Conservation (phyloP, 2,113 vertebrate species). For the Gulo gulo region DNA sequence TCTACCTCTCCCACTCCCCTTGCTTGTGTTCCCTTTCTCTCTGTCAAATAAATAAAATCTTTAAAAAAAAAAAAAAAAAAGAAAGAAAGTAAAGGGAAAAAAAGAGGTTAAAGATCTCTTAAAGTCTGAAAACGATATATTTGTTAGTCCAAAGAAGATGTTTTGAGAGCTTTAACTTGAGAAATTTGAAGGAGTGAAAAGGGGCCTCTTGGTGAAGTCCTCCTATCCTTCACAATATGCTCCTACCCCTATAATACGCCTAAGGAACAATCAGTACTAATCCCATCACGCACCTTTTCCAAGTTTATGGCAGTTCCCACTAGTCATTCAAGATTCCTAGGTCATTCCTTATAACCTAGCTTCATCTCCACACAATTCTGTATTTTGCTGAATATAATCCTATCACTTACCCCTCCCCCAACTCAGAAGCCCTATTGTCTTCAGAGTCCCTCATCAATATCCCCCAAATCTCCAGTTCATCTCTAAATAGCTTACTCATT, state of each 20-base stretch:
- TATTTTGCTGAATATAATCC: background rate
- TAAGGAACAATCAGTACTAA: background rate
- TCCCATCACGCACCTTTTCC: background rate
- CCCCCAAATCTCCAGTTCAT: background rate
- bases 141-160: background rate
- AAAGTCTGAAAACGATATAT: background rate
- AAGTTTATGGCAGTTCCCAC: background rate
- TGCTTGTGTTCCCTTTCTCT: no score
- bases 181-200: background rate
- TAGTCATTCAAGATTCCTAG: background rate
- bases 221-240: background rate
- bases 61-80: no score
- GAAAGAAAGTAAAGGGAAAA: no score
- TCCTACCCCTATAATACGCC: background rate
- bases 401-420: background rate
- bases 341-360: background rate
- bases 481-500: background rate
- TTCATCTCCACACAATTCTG: background rate
- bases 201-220: background rate
- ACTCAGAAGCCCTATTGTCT: background rate
- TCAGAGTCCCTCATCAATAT: background rate
- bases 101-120: background rate
- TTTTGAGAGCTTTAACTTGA: background rate
- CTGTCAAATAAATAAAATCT: no score
- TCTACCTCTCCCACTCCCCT: no score